Conservation (phyloP, 2,888 invertebrate species). For the Litoditis marina region DNA sequence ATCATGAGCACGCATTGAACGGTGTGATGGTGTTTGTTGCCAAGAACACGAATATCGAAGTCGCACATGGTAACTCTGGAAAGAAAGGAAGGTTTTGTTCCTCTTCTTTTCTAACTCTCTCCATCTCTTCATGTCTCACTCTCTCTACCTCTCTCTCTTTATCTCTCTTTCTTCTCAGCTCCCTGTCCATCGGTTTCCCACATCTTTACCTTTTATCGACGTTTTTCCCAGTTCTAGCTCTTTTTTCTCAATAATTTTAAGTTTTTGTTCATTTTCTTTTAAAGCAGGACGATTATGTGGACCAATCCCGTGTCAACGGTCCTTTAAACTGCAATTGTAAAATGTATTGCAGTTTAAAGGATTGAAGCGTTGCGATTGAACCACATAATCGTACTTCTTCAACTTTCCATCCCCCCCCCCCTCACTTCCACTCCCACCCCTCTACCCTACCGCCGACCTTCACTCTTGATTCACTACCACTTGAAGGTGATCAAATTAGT, state of each 20-base stretch:
- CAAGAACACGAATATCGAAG: constrained; percentile 64
- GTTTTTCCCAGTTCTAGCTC: not conserved
- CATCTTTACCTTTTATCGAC: not conserved
- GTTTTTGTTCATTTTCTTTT: not conserved
- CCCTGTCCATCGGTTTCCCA: not conserved
- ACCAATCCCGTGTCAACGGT: no score
- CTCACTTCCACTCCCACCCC: no score
- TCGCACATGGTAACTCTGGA: constrained; percentile 63
- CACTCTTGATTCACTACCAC: no score
- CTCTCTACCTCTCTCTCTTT: not conserved
- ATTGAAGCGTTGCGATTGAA: no score
- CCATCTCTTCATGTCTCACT: not conserved
- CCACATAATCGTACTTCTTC: no score
- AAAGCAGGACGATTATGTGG: no score
- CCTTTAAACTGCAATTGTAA: no score
- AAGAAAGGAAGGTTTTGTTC: no score
- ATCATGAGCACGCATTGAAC: constrained; percentile 61
- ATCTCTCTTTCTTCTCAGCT: not conserved
- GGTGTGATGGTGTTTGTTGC: constrained; percentile 64
- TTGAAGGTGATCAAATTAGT: no score
- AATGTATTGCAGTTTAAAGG: no score
- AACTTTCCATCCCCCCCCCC: not conserved
- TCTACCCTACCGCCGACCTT: not conserved
- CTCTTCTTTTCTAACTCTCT: not conserved
- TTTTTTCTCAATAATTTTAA: not conserved